phyloP scores from a whole-genome alignment of 2,888 invertebrate genomes.

The Plagiodera versicolora region DNA sequence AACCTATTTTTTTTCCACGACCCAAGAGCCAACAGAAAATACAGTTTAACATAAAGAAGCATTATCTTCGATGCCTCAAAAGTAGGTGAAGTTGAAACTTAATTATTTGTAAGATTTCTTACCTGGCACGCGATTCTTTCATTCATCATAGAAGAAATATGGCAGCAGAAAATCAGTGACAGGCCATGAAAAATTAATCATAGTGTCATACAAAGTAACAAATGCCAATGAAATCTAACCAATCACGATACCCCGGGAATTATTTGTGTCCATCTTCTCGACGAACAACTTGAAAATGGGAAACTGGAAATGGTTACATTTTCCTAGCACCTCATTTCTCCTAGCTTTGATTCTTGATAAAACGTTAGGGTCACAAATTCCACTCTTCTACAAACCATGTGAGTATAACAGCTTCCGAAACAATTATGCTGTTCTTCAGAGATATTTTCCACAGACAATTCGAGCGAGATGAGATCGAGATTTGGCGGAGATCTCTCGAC shows the following conservation, averaged over 20 bases:
- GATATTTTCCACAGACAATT: constrained; percentile 29
- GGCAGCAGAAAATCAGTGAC: neutral
- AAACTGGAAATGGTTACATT: neutral
- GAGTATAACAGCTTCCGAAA: too few species aligned
- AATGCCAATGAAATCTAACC: neutral
- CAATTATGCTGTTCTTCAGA: too few species aligned
- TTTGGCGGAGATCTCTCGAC: constrained; percentile 48
- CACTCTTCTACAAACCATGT: neutral
- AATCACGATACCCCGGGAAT: neutral
- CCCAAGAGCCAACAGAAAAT: too few species aligned
- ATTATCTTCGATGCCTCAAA: too few species aligned
- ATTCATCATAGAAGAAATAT: neutral
- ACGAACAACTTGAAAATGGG: neutral
- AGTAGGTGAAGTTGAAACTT: too few species aligned
- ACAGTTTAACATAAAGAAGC: too few species aligned
- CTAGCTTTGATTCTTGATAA: neutral
- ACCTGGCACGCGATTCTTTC: neutral
- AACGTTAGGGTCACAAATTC: neutral
- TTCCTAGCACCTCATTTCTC: neutral
- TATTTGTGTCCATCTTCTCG: neutral
- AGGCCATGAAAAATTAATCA: neutral
- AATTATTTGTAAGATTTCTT: too few species aligned
- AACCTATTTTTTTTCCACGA: too few species aligned
- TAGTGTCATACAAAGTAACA: neutral
- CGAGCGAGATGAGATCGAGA: constrained; percentile 30